phyloP scores from a whole-genome alignment of 2,797 vertebrate genomes.

The Eleutherodactylus coqui region DNA sequence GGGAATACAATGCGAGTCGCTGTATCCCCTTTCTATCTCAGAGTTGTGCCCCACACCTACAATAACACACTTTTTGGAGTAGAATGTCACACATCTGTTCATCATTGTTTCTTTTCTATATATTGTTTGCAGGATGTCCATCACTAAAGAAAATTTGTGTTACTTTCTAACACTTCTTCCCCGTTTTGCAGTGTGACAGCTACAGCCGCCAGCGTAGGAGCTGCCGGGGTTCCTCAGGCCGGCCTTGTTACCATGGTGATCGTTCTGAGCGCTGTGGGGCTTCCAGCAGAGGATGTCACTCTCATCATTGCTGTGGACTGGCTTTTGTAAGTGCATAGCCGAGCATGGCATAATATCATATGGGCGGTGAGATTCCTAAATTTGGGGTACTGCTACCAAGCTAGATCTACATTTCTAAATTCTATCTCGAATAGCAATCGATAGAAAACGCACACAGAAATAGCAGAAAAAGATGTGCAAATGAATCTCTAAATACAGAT shows the following conservation, averaged over 20 bases:
- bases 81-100: background rate
- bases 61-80: no score
- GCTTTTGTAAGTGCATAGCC: constrained; percentile 89
- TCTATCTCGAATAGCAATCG: background rate
- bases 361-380: background rate
- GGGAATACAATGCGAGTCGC: no score
- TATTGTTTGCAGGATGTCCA: background rate
- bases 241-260: constrained; percentile 99
- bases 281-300: constrained; percentile 93
- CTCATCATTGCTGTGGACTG: constrained; percentile 98
- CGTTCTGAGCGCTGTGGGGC: constrained; percentile 91
- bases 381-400: background rate
- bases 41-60: no score
- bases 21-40: no score
- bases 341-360: background rate
- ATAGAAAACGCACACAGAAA: background rate
- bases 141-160: background rate
- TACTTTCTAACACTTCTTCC: constrained; percentile 62
- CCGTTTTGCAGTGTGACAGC: constrained; percentile 86
- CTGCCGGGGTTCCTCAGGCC: constrained; percentile 94
- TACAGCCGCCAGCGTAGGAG: constrained; percentile 94
- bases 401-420: background rate
- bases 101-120: background rate
- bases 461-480: background rate
- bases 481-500: background rate